Conservation (phyloP, 2,888 invertebrate species). For the Acleris laterana region DNA sequence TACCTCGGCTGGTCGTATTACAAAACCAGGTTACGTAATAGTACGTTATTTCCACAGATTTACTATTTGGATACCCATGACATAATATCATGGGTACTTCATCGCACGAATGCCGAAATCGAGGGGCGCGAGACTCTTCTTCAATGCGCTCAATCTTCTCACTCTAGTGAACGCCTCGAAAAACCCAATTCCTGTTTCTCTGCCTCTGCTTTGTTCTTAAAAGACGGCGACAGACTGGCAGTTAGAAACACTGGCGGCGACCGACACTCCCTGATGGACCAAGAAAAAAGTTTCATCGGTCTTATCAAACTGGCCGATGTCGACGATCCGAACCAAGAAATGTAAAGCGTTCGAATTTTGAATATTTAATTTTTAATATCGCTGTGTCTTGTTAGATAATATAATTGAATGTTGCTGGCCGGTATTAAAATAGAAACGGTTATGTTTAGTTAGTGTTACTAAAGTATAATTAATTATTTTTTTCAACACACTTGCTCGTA, state of each 20-base stretch:
- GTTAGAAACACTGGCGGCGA: constrained; percentile 88
- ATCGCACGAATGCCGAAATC: constrained; percentile 80
- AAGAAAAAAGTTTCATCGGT: constrained; percentile 93
- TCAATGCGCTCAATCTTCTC: constrained; percentile 89
- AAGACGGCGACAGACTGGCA: constrained; percentile 86
- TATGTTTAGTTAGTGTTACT: constrained; percentile 19
- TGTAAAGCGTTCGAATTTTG: constrained; percentile 47
- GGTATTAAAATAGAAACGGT: not conserved
- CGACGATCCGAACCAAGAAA: constrained; percentile 66
- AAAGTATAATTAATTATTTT: constrained; percentile 12
- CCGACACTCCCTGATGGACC: constrained; percentile 87
- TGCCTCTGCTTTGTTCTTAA: constrained; percentile 86
- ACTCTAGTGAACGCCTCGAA: constrained; percentile 76
- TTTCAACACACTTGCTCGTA: not conserved
- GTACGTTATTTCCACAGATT: constrained; percentile 78
- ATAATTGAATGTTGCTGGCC: not conserved
- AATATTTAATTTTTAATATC: constrained; percentile 13
- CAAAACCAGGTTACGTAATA: constrained; percentile 9
- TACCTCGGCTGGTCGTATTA: constrained; percentile 2
- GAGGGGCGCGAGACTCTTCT: constrained; percentile 86
- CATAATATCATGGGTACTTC: constrained; percentile 89
- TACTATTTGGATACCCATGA: constrained; percentile 92
- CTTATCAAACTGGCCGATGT: constrained; percentile 89
- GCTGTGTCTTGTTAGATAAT: constrained; percentile 22
- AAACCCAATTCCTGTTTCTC: constrained; percentile 91